A percentile compares a stretch with the other conserved stretches of the same genome.
Evolutionary conservation across 1,140 invertebrate species (phyloP).

Genomic region (Pogonus chalceus): DNA sequence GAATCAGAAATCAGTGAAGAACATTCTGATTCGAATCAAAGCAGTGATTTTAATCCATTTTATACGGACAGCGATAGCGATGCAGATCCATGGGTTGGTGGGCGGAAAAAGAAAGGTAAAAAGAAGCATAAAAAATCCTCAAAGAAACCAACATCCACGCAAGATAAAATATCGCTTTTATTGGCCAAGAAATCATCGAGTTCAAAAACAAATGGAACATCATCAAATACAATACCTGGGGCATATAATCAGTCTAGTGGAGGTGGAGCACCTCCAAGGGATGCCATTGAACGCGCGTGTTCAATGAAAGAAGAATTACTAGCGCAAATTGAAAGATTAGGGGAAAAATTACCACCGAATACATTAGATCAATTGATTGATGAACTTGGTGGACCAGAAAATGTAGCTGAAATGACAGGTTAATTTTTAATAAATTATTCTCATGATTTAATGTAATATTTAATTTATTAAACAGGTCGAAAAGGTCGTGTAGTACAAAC

Average conservation of each 20-base stretch:
- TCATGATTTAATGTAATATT: slow-evolving; percentile 11
- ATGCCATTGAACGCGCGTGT: slow-evolving; percentile 76
- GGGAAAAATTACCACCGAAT: slow-evolving; percentile 88
- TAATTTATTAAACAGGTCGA: slow-evolving; percentile 61
- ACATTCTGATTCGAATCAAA: slow-evolving; percentile 55
- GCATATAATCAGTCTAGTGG: slow-evolving; percentile 13
- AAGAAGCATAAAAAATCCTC: slow-evolving; percentile 56
- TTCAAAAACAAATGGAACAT: slow-evolving; percentile 48
- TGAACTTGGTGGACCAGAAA: slow-evolving; percentile 92
- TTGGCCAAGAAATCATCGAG: slow-evolving; percentile 44
- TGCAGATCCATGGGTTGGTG: slow-evolving; percentile 72
- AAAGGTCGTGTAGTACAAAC: slow-evolving; percentile 92
- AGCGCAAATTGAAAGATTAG: slow-evolving; percentile 75
- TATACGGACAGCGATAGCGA: slow-evolving; percentile 73
- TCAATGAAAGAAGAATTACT: slow-evolving; percentile 89
- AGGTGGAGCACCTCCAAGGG: slow-evolving; percentile 52
- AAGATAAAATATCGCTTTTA: slow-evolving; percentile 65
- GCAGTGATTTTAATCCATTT: slow-evolving; percentile 85
- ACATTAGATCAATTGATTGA: slow-evolving; percentile 97
- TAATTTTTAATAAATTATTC: slow-evolving; percentile 1
- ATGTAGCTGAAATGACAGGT: slow-evolving; percentile 74
- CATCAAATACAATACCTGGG: slow-evolving; percentile 21
- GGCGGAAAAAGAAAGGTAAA: slow-evolving; percentile 59
- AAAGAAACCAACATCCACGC: slow-evolving; percentile 58
- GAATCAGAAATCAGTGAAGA: slow-evolving; percentile 49